A percentile compares a stretch with the other conserved stretches of the same genome.
Evolutionary conservation across 2,113 vertebrate genomes (phyloP).

Genomic region (Microtus pennsylvanicus): DNA sequence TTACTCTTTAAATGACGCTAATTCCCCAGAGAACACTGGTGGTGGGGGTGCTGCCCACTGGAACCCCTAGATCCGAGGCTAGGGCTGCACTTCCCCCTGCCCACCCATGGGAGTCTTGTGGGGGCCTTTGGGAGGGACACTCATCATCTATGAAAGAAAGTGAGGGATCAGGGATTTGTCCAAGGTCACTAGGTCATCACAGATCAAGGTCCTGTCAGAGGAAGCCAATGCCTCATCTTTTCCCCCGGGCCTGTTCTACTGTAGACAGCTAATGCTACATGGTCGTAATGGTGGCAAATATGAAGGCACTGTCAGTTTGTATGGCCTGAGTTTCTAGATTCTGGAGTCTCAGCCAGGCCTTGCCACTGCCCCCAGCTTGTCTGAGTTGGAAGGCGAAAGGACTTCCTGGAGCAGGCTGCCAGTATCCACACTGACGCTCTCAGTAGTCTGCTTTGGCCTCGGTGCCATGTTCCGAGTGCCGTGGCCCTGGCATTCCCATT

Average conservation of each 20-base stretch:
- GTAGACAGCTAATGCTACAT: background rate
- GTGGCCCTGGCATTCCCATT: background rate
- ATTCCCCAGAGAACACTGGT: constrained; percentile 63
- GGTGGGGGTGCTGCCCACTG: constrained; percentile 18
- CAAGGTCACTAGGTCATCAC: background rate
- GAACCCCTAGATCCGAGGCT: constrained; percentile 8
- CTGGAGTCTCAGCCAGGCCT: background rate
- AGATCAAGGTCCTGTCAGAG: background rate
- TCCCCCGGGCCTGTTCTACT: background rate
- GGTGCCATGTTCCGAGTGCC: background rate
- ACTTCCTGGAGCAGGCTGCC: background rate
- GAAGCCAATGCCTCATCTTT: background rate
- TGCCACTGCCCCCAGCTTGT: background rate
- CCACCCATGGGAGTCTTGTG: background rate
- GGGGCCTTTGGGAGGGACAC: background rate
- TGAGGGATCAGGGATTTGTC: background rate
- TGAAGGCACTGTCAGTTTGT: background rate
- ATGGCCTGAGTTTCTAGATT: background rate
- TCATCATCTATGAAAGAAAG: background rate
- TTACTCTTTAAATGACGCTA: constrained; percentile 72
- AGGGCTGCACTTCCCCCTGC: background rate
- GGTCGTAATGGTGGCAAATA: background rate
- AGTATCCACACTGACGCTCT: background rate
- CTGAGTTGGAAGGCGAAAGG: background rate
- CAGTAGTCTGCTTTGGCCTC: background rate